Evolutionary conservation across 2,888 invertebrate species (phyloP), one percentile per base, ranked within the genome.

Genomic region (Notodonta dromedarius): DNA sequence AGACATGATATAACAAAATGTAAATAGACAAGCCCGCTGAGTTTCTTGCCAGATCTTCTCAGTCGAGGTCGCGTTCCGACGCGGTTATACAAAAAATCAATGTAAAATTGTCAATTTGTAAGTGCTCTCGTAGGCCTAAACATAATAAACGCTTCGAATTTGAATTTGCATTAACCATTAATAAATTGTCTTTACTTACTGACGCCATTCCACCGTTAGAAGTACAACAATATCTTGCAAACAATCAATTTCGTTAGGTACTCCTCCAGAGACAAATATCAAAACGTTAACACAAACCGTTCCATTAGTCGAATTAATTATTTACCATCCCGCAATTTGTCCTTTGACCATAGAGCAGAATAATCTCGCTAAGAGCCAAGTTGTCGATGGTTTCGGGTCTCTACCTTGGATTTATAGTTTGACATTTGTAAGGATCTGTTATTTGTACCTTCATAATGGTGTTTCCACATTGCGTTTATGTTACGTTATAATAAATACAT

Each of bases 281-380:
- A 85, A 81, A 82, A 81, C 83, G 84, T 85, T 80, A 79, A 76
- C 56, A 70, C 69, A 87, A 90, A 90, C 87, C 85, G 85, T 87
- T 84, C 91, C 90, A 93, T 93, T 93, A 92, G 89, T 85, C 83
- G 88, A 89, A 92, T 93, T 92, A 93, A 93, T 93, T 91, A 93
- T 92, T 91, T 86, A 90, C 86, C 88, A 79, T 88, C 84, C 82
- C 70, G 80, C 75, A 83, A 86, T 88, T 89, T 85, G 89, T 86
- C 84, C 86, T 90, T 91, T 91, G 91, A 91, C 92, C 90, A 85
- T 63, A 68, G 73, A 76, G 85, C 83, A 77, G 83, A 83, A 80
- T 89, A 90, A 89, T 89, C 84, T 80, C 78, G 71, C 71, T 84
- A 82, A 89, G 80, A 89, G 89, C 78, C 73, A 84, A 86, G 83